Conservation (phyloP, 2,888 invertebrate genomes). For the Charanyca ferruginea region DNA sequence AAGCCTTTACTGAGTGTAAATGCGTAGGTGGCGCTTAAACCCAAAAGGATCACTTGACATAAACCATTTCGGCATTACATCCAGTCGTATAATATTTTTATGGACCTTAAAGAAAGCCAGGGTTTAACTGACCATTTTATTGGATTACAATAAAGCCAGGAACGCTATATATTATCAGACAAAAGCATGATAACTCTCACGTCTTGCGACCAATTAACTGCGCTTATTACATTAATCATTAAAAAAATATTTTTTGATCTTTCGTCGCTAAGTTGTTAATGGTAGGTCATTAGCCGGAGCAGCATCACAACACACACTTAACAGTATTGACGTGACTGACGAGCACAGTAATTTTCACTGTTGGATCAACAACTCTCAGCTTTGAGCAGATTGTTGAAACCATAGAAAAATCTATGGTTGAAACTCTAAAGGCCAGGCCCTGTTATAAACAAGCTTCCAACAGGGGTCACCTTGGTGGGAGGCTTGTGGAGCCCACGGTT, state of each 20-base stretch:
- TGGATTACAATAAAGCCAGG: conserved; percentile 29
- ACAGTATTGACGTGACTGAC: no score
- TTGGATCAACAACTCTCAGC: no score
- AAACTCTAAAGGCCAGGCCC: no score
- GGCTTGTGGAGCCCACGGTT: no score
- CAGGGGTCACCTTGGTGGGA: no score
- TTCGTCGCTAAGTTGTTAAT: conserved; percentile 13
- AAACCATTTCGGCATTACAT: conserved; percentile 25
- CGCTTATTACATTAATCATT: conserved; percentile 19
- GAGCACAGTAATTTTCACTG: no score
- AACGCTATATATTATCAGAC: conserved; percentile 25
- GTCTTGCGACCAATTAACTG: conserved; percentile 43
- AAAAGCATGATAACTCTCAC: conserved; percentile 30
- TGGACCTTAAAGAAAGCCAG: conserved; percentile 28
- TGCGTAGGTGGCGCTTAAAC: conserved; percentile 36
- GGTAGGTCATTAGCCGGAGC: conserved; percentile 2
- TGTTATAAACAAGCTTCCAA: no score
- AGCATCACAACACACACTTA: background rate
- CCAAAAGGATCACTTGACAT: conserved; percentile 6
- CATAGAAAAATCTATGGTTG: no score
- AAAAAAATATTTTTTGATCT: conserved; percentile 30
- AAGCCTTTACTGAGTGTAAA: background rate
- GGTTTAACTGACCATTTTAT: conserved; percentile 29
- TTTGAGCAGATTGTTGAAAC: no score
- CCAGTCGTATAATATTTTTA: conserved; percentile 46